These are phyloP conservation scores for Drosophila cognata DNA, from an alignment of 2,888 invertebrate species.

Conservation along the genomic window DNA sequence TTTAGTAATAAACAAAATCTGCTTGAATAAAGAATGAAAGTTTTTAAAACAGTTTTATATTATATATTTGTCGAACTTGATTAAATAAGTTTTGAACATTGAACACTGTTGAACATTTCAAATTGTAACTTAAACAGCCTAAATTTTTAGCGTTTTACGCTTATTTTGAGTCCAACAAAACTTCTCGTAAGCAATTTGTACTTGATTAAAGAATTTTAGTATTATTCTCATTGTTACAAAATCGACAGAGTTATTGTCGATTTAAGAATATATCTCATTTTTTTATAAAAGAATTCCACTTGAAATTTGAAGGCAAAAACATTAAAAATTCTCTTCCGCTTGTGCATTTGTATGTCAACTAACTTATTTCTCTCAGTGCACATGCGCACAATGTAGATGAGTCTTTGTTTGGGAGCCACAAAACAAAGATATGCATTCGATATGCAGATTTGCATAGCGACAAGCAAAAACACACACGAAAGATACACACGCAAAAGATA, in stretches of 20 bases:
- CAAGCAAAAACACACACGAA: conserved; percentile 9
- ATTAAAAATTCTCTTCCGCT: not conserved
- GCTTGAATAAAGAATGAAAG: not conserved
- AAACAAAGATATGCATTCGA: conserved; percentile 69
- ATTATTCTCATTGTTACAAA: not conserved
- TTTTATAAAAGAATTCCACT: not conserved
- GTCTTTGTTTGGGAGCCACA: conserved; percentile 40
- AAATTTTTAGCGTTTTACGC: too few relatives aligned
- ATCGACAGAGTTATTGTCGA: not conserved
- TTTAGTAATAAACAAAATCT: rapidly evolving
- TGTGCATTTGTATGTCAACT: not conserved
- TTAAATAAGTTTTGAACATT: not conserved
- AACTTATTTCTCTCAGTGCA: conserved; percentile 2
- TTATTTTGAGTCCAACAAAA: too few relatives aligned
- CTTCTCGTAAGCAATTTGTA: not conserved
- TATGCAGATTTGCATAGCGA: conserved; percentile 69
- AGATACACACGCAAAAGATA: conserved; percentile 18
- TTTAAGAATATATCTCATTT: not conserved
- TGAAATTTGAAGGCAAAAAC: not conserved
- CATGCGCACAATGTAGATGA: conserved; percentile 8
- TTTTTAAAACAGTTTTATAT: not conserved
- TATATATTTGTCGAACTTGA: too few relatives aligned
- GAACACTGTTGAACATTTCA: not conserved
- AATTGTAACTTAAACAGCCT: not conserved
- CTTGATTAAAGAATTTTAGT: not conserved